Conservation (phyloP, 2,113 vertebrate genomes). For the Calyptomena viridis region DNA sequence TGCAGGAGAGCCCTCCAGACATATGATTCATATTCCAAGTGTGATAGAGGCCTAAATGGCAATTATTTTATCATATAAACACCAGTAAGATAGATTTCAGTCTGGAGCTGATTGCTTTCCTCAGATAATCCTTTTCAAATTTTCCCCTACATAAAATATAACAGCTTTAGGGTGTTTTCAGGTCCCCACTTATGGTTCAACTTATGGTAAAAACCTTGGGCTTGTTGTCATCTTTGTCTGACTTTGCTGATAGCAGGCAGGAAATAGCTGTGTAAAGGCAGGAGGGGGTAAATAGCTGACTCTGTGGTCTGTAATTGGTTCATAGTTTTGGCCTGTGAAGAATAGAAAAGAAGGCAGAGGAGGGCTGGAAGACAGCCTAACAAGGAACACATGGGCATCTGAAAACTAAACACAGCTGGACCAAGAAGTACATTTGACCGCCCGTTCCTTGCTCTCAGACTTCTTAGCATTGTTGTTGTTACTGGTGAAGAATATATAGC, state of each 20-base stretch:
- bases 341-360: conserved; percentile 66
- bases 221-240: conserved; percentile 65
- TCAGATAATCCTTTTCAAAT: conserved; percentile 67
- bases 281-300: conserved; percentile 68
- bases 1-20: conserved; percentile 58
- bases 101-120: conserved; percentile 56
- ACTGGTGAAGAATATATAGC: conserved; percentile 46
- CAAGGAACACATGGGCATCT: conserved; percentile 76
- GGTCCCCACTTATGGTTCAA: conserved; percentile 50
- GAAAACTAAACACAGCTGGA: conserved; percentile 76
- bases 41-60: conserved; percentile 70
- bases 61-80: conserved; percentile 74
- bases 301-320: conserved; percentile 80
- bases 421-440: conserved; percentile 23
- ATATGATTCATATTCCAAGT: conserved; percentile 71
- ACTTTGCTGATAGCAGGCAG: conserved; percentile 75
- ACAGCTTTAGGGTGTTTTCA: conserved; percentile 60
- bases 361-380: conserved; percentile 71
- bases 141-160: conserved; percentile 65
- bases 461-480: conserved; percentile 41
- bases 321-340: conserved; percentile 71
- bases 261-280: conserved; percentile 76
- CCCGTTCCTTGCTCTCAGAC: conserved; percentile 22
- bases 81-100: conserved; percentile 64
- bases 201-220: conserved; percentile 60